Conservation (phyloP, 2,888 invertebrate species). For the Boloria selene region DNA sequence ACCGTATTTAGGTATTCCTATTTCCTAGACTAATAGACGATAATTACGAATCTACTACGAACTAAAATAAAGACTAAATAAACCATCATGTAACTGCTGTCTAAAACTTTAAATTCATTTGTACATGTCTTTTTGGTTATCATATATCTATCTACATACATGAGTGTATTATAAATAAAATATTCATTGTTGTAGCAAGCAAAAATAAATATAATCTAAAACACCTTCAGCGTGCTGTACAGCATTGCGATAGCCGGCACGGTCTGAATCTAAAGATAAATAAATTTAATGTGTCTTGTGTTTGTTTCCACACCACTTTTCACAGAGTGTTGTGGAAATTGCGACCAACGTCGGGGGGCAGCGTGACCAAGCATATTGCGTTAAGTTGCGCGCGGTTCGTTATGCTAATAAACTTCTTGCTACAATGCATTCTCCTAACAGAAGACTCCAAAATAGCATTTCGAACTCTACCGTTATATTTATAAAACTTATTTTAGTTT, state of each 20-base stretch:
- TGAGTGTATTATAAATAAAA: background rate
- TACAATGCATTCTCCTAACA: slow-evolving; percentile 41
- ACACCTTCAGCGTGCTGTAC: background rate
- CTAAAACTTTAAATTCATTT: too few species aligned
- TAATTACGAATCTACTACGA: too few species aligned
- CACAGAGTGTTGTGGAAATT: slow-evolving; percentile 75
- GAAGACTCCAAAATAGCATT: slow-evolving; percentile 30
- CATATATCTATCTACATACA: background rate
- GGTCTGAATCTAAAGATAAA: slow-evolving; percentile 32
- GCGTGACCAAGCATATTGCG: slow-evolving; percentile 81
- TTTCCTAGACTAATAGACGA: too few species aligned
- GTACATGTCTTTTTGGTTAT: too few species aligned
- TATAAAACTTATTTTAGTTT: slow-evolving; percentile 32
- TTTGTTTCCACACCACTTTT: slow-evolving; percentile 53
- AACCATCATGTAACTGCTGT: too few species aligned
- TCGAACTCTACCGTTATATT: slow-evolving; percentile 28
- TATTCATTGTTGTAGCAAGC: background rate
- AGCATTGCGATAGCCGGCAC: slow-evolving; percentile 17
- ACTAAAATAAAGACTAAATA: too few species aligned
- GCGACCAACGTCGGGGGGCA: slow-evolving; percentile 75
- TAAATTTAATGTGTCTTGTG: slow-evolving; percentile 33
- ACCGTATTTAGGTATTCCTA: too few species aligned
- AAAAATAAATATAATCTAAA: background rate
- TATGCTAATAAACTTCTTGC: slow-evolving; percentile 70
- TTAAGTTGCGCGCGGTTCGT: slow-evolving; percentile 79